These are phyloP conservation scores for Liopterus haemorrhoidalis DNA, from an alignment of 2,888 invertebrate species.

Conservation along the genomic window DNA sequence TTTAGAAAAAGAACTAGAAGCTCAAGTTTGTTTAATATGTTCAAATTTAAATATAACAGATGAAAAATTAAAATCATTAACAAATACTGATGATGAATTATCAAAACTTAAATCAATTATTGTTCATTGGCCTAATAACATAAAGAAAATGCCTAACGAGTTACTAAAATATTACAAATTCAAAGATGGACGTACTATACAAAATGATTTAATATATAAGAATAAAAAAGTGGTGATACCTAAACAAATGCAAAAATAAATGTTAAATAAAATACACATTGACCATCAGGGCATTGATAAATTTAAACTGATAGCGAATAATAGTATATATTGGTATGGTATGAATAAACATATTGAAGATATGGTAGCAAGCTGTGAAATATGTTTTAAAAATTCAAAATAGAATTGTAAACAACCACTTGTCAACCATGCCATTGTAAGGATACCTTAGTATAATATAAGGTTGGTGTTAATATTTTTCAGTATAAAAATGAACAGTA, in stretches of 20 bases:
- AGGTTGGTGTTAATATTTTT: slow-evolving; percentile 27
- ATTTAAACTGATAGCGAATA: slow-evolving; percentile 27
- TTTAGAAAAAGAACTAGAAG: no score
- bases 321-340: slow-evolving; percentile 31
- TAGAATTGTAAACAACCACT: slow-evolving; percentile 30
- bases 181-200: no score
- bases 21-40: no score
- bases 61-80: no score
- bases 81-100: no score
- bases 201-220: no score
- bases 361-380: slow-evolving; percentile 28
- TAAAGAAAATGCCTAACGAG: no score
- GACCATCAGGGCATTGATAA: slow-evolving; percentile 32
- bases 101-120: no score
- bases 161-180: no score
- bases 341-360: slow-evolving; percentile 30
- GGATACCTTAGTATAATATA: slow-evolving; percentile 30
- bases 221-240: no score
- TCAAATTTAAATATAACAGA: no score
- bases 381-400: slow-evolving; percentile 27
- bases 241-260: slow-evolving; percentile 24
- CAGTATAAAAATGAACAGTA: slow-evolving; percentile 9
- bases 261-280: slow-evolving; percentile 30
- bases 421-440: slow-evolving; percentile 23
- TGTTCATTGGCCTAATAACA: no score